Percentiles rank a stretch among this genome's conserved stretches.
phyloP scores from a whole-genome alignment of 2,113 vertebrate species.

The Donacobius atricapilla region DNA sequence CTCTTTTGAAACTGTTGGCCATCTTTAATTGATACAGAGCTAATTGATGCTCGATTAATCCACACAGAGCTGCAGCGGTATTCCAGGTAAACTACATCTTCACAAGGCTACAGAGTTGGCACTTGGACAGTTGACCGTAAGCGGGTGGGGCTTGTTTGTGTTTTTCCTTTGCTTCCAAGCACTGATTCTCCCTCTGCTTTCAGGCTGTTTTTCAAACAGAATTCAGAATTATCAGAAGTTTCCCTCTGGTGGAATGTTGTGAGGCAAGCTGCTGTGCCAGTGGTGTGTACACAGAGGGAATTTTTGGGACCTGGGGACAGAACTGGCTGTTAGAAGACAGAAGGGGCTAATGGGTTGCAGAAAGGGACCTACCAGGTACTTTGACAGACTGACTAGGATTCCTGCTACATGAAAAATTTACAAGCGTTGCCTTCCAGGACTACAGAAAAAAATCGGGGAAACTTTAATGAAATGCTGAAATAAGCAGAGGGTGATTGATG shows the following conservation, averaged over 20 bases:
- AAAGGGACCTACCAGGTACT: neutral
- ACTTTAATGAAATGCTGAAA: neutral
- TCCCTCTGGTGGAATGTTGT: neutral
- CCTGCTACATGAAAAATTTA: neutral
- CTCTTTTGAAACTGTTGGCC: neutral
- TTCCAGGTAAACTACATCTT: neutral
- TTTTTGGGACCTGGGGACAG: neutral
- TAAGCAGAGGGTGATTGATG: neutral
- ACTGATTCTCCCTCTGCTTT: too few relatives aligned
- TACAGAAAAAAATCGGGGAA: neutral
- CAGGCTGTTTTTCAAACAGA: neutral
- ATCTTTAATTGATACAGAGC: neutral
- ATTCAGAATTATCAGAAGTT: neutral
- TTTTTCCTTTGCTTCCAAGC: too few relatives aligned
- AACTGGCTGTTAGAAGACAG: neutral
- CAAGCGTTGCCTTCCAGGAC: neutral
- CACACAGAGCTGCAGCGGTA: neutral
- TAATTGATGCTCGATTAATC: too few relatives aligned
- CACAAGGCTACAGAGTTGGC: too few relatives aligned
- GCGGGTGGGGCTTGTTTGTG: too few relatives aligned
- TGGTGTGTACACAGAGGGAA: neutral
- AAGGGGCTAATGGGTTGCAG: neutral
- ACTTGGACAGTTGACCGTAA: too few relatives aligned
- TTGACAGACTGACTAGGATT: neutral
- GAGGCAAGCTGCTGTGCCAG: neutral